A percentile compares a stretch with the other conserved stretches of the same genome.
These are phyloP conservation scores for Crypturellus undulatus DNA, from an alignment of 2,113 vertebrate species.

Conservation along the genomic window DNA sequence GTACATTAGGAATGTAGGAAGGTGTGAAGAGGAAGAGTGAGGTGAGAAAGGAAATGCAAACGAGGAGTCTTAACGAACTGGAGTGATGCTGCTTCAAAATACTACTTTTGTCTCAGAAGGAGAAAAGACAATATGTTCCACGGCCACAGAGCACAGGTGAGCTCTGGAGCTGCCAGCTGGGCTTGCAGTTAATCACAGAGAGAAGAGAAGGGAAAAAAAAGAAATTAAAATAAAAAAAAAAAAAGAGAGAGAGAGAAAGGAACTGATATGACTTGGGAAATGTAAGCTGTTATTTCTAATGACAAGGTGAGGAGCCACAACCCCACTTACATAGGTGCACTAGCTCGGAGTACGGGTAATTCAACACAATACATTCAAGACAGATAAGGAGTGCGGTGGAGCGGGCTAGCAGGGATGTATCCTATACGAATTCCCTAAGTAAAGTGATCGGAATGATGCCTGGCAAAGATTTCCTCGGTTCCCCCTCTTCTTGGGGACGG, in stretches of 20 bases:
- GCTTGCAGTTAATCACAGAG: background rate
- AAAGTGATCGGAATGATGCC: background rate
- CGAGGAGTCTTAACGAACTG: constrained; percentile 3
- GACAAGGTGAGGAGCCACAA: background rate
- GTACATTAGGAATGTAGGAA: constrained; percentile 56
- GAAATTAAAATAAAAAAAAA: no score
- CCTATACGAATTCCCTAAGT: background rate
- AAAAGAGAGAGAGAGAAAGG: background rate
- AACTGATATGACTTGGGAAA: background rate
- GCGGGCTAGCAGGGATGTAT: background rate
- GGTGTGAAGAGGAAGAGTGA: constrained; percentile 55
- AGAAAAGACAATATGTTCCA: background rate
- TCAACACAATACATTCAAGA: background rate
- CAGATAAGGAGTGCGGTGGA: background rate
- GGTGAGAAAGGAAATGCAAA: constrained; percentile 48
- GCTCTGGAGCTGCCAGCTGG: background rate
- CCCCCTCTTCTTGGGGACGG: background rate
- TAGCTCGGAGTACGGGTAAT: background rate
- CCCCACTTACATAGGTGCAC: background rate
- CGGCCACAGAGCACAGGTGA: background rate
- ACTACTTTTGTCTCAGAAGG: background rate
- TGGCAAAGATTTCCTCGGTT: background rate
- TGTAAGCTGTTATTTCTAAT: background rate
- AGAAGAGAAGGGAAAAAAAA: background rate
- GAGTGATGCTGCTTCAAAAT: background rate